Base-by-base conservation (phyloP, 2,888 invertebrate genomes). In the Escarpia spicata region DNA sequence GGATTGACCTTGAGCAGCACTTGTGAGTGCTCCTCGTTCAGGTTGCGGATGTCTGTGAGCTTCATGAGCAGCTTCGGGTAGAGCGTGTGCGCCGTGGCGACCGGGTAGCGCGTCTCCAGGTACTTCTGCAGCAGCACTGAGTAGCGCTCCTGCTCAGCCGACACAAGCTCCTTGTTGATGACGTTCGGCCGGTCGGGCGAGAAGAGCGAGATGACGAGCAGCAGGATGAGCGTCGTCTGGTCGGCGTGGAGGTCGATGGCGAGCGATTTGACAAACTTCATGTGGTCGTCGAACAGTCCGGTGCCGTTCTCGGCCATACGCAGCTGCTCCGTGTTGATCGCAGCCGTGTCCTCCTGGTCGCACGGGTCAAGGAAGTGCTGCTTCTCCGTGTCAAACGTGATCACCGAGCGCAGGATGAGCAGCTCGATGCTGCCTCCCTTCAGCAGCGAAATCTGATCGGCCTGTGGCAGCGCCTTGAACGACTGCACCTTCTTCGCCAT, bases 401-500 rank as follows among this genome's bases (percentile, higher is more conserved):
- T 98, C 0, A 98, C 98, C 94, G 99, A 98, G 45, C 99, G 97
- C 92, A 99, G 97, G 94, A 99, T 98, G 98, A 99, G 98, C 98
- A 99, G 98, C 97, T 99, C 99, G 92, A 98, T 99, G 95, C 99
- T 99, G 0, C 99, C 99, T 2, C 99, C 99, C 96, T 99, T 99
- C n/a, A 99, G 96, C 60, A 99, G 97, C 44, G 98, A 98, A 93
- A 98, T 98, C 97, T 99, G 99, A 96, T 99, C 99, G 95, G 98
- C 98, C 95, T 99, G 98, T 95, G 99, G 98, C 97, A 99, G 98
- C 95, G 98, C 98, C 96, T 98, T 98, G 97, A 99, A 99, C 0
- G 98, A 98, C 94, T 96, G 96, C 93, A 96, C 92, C 93, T 97
- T 97, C 95, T 97, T 97, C 44, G 97, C 97, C 97, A 97, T 97